These are phyloP conservation scores for Adelosebastes latens DNA, from an alignment of 2,797 vertebrate species.

Conservation along the genomic window DNA sequence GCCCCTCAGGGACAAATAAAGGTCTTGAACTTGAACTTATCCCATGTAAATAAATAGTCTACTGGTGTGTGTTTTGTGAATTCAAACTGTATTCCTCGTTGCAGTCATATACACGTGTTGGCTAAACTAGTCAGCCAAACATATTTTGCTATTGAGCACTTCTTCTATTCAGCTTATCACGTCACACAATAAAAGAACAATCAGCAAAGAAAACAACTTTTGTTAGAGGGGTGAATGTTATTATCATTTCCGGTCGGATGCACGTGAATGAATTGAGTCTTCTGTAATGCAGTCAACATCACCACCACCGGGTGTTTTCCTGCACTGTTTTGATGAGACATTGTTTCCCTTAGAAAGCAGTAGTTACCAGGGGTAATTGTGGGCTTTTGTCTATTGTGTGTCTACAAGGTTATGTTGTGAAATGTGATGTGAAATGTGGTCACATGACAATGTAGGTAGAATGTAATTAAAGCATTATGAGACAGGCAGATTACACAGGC, in stretches of 20 bases:
- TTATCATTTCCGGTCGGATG: slow-evolving; percentile 38
- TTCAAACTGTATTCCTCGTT: not conserved
- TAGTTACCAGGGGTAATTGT: not conserved
- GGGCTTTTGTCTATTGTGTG: not conserved
- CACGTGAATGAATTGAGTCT: slow-evolving; percentile 35
- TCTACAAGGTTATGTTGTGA: not conserved
- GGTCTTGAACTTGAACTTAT: too few species aligned
- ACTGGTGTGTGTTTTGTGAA: not conserved
- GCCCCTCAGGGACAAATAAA: too few species aligned
- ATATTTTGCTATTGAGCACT: slow-evolving; percentile 7
- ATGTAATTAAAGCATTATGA: not conserved
- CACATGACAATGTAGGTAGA: not conserved
- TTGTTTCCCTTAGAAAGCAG: not conserved
- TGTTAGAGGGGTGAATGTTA: slow-evolving; percentile 39
- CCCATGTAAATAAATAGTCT: not conserved
- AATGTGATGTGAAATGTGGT: not conserved
- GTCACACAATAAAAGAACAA: slow-evolving; percentile 10
- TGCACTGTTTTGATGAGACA: slow-evolving; percentile 7
- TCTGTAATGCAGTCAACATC: slow-evolving; percentile 20
- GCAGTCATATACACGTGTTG: not conserved
- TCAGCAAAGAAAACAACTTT: slow-evolving; percentile 34
- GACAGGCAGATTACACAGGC: not conserved
- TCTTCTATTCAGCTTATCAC: slow-evolving; percentile 2
- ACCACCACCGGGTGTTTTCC: slow-evolving; percentile 19
- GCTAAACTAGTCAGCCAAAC: not conserved